phyloP scores from a whole-genome alignment of 2,113 vertebrate species.

The Aphyosemion australe region DNA sequence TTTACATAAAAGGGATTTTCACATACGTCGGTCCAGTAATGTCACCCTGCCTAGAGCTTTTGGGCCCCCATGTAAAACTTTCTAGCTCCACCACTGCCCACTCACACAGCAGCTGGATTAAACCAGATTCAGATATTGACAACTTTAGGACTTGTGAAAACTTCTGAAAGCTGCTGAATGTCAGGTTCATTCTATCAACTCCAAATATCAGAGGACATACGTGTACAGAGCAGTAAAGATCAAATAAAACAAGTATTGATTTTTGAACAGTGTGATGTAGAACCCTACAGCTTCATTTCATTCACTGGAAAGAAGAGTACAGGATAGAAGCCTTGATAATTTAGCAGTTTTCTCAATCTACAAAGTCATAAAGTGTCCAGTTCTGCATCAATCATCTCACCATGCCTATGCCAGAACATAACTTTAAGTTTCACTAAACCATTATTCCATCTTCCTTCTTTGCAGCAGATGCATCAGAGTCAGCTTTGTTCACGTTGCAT shows the following conservation, averaged over 20 bases:
- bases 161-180: not conserved
- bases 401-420: not conserved
- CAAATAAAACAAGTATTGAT: conserved; percentile 1
- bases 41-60: too few species aligned
- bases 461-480: not conserved
- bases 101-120: too few species aligned
- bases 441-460: not conserved
- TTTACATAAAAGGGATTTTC: too few species aligned
- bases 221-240: not conserved
- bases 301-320: too few species aligned
- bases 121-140: too few species aligned
- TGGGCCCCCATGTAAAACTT: too few species aligned
- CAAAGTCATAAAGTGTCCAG: not conserved
- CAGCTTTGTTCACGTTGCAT: conserved; percentile 9
- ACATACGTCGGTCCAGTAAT: too few species aligned
- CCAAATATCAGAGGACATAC: not conserved
- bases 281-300: too few species aligned
- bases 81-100: too few species aligned
- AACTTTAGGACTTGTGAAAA: not conserved
- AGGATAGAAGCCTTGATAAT: not conserved
- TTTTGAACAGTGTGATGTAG: conserved; percentile 6
- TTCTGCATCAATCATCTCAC: not conserved
- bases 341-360: not conserved
- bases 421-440: not conserved
- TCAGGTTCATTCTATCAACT: not conserved